These are phyloP conservation scores for Dicyrtoma fusca DNA, from an alignment of 2,888 invertebrate species.

Conservation along the genomic window DNA sequence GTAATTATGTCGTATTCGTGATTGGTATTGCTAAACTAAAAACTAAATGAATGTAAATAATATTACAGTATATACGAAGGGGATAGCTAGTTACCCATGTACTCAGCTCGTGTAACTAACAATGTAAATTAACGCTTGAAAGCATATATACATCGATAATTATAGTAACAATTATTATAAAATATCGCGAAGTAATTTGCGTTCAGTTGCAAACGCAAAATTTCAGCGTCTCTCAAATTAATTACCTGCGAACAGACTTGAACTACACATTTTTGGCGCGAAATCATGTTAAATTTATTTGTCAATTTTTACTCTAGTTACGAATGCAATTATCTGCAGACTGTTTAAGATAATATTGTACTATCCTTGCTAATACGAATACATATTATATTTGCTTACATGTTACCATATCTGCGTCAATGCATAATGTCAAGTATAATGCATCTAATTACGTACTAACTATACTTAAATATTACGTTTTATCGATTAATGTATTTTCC, in stretches of 20 bases:
- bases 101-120: slow-evolving; percentile 30
- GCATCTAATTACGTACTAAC: neutral
- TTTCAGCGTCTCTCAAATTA: neutral
- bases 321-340: slow-evolving; percentile 10
- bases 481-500: slow-evolving; percentile 15
- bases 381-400: slow-evolving; percentile 13
- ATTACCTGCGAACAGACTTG: slow-evolving; percentile 31
- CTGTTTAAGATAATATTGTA: slow-evolving; percentile 6
- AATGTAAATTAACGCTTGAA: slow-evolving; percentile 14
- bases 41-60: neutral
- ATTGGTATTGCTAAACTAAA: slow-evolving; percentile 14
- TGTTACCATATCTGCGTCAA: slow-evolving; percentile 30
- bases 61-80: slow-evolving; percentile 4
- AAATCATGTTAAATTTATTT: slow-evolving; percentile 14
- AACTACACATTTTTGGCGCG: slow-evolving; percentile 19
- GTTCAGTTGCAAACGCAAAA: slow-evolving; percentile 1
- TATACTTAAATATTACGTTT: neutral
- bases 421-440: slow-evolving; percentile 1
- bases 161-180: neutral
- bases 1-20: slow-evolving; percentile 20
- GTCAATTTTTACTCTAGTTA: slow-evolving; percentile 25
- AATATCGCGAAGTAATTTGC: slow-evolving; percentile 9
- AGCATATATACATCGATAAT: slow-evolving; percentile 1
- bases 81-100: slow-evolving; percentile 11
- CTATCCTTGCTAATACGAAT: slow-evolving; percentile 11